Evolutionary conservation across 2,797 vertebrate species (phyloP), one percentile per base, ranked within the genome.

Genomic region (Neosilurus mollespiculum): DNA sequence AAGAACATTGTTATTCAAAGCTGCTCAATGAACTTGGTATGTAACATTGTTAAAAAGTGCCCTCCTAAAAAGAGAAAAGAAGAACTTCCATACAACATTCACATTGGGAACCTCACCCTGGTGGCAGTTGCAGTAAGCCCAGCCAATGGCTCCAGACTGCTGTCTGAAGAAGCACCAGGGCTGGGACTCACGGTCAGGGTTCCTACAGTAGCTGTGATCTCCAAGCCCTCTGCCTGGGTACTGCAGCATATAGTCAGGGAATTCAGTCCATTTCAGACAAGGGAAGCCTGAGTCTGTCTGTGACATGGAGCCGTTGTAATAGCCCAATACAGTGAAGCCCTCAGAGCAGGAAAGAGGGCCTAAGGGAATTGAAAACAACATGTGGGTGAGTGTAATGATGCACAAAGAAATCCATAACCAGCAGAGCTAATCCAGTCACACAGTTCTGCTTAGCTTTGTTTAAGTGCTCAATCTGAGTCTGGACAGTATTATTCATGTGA

Each of bases 121-220:
- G 87, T 95, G 96, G 73, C 97, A 97, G 93, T 97, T 95, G 1
- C 96, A 98, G 93, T 94, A 96, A 79, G 96, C 95, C 97, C 97
- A 98, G 69, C 95, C 92, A 0, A 97, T 94, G 69, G 95, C 94
- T 81, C 96, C 96, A 0, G 96, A 96, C 11, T 88, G 92, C 34
- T 96, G 96, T 9, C 96, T 93, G 90, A 95, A 96, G 92, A 98
- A 98, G 87, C 97, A 98, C 97, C 97, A 98, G n/a, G 96, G 97
- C 2, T 92, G 94, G 15, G 89, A 86, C 87, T 95, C 96, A 0
- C 95, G 93, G 0, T 98, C 97, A 0, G 97, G 97, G 92, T 96
- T 97, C 89, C 97, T 94, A 92, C 97, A 98, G 92, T 93, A 94
- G 90, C 93, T 97, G 93, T 98, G 97, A 87, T 96, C 92, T 0